Conservation (phyloP, 2,888 invertebrate genomes). For the Sphaerophoria rueppellii region DNA sequence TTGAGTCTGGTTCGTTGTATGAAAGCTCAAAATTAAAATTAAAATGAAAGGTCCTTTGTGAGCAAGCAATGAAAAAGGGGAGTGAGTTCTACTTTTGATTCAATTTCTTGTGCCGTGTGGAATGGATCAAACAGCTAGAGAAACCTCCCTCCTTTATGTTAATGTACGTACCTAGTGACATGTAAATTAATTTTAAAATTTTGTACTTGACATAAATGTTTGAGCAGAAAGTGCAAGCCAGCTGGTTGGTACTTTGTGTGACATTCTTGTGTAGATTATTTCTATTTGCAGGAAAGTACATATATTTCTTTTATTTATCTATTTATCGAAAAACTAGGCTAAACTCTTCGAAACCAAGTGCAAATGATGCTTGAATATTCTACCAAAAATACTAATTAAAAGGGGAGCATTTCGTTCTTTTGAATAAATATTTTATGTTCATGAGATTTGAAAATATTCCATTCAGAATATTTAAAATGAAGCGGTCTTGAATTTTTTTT, state of each 20-base stretch:
- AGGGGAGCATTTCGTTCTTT: not conserved
- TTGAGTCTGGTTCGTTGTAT: not conserved
- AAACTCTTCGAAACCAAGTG: slow-evolving; percentile 30
- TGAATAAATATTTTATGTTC: not conserved
- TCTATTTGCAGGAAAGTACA: not conserved
- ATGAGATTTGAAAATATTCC: too few species aligned
- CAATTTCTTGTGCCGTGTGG: slow-evolving; percentile 1
- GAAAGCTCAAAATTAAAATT: slow-evolving; percentile 18
- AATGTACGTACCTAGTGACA: slow-evolving; percentile 66
- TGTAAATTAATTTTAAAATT: slow-evolving; percentile 71
- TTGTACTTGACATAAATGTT: slow-evolving; percentile 67
- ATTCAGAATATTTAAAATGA: too few species aligned
- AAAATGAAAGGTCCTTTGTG: slow-evolving; percentile 40
- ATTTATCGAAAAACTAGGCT: slow-evolving; percentile 36
- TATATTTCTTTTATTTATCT: not conserved
- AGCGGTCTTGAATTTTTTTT: too few species aligned
- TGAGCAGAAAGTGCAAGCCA: slow-evolving; percentile 31
- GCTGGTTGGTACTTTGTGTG: slow-evolving; percentile 49
- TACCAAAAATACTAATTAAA: not conserved
- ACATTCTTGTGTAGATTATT: slow-evolving; percentile 26
- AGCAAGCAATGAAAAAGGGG: not conserved
- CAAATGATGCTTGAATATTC: slow-evolving; percentile 14
- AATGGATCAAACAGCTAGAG: slow-evolving; percentile 22
- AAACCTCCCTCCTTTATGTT: not conserved
- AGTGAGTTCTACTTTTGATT: slow-evolving; percentile 8